Base-by-base conservation (phyloP, 2,888 invertebrate genomes). In the Drosophila lutescens region DNA sequence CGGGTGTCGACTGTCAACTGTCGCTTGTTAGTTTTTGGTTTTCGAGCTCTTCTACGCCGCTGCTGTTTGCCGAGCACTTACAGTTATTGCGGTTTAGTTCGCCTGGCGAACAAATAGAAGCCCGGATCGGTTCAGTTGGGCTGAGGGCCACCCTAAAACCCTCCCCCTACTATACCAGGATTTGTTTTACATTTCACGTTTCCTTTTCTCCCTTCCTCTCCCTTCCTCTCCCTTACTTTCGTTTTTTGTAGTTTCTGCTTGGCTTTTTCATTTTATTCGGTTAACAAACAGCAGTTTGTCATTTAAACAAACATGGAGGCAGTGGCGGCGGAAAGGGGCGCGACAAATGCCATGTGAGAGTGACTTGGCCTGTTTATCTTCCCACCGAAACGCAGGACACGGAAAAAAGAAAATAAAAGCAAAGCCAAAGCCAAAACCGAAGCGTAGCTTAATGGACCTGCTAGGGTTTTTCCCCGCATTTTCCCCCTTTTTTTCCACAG, bases 1-100 rank as follows among this genome's bases (percentile, higher is more conserved):
- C 26, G 26, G 43, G 50, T 63, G 44, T 62, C 68, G 69, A 49
- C 69, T 68, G 66, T 67, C 68, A 68, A 68, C 68, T 50, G 63
- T 65, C 43, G 56, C 51, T 73, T 50, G 66, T 57, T 59, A 66
- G 66, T 61, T 69, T 61, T 47, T 44, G 30, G 41, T 59, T 47
- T 61, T 50, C 41, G 32, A 36, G 54, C 38, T 36, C 38, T 26
- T 40, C 26, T 46, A 43, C 46, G 43, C 30, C 50, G 41, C 41
- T 40, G 57, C 63, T 85, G 84, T 88, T 85, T 85, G 84, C 77
- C 66, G 72, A 86, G 88, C 84, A 85, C 84, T 88, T 85, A 88
- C 84, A 83, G 81, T 85, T 85, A 88, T 84, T 84, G 80, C 86
- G 79, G 86, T 80, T 86, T 74, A 78, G 78, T 82, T 76, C 76